These are phyloP conservation scores for Porites lobata DNA, from an alignment of 92 coral and sea anemone species.

Conservation along the genomic window DNA sequence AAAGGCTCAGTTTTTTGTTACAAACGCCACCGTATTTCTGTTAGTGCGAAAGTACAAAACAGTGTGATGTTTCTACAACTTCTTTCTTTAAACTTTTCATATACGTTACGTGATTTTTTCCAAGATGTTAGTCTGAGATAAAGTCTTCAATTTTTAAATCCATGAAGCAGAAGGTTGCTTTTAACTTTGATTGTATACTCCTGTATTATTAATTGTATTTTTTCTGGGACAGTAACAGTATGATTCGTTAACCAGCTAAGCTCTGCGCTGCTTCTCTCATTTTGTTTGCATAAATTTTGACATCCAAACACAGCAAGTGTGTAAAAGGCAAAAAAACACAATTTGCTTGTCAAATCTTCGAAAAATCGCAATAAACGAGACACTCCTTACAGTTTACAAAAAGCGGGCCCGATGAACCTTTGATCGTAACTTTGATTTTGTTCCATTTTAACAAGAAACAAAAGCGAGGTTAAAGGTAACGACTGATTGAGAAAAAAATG, in stretches of 20 bases:
- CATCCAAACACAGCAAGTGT: neutral
- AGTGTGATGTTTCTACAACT: no score
- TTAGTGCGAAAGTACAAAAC: neutral
- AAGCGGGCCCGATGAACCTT: neutral
- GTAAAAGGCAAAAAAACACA: neutral
- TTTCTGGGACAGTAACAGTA: neutral
- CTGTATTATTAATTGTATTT: neutral
- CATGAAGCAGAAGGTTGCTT: no score
- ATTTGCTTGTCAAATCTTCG: neutral
- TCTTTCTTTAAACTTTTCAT: no score
- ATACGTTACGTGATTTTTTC: no score
- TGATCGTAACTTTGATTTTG: neutral
- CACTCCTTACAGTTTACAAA: neutral
- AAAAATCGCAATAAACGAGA: constrained; percentile 1
- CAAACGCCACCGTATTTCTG: neutral
- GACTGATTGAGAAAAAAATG: neutral
- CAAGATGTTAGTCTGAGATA: no score
- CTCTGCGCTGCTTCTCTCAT: neutral
- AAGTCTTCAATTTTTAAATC: no score
- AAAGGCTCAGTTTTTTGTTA: neutral
- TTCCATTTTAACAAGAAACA: neutral
- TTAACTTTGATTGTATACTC: neutral
- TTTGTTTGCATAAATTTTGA: neutral
- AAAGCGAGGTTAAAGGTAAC: no score
- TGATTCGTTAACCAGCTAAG: neutral